phyloP scores from a whole-genome alignment of 1,140 invertebrate species.

The Zaprionus ornatus region DNA sequence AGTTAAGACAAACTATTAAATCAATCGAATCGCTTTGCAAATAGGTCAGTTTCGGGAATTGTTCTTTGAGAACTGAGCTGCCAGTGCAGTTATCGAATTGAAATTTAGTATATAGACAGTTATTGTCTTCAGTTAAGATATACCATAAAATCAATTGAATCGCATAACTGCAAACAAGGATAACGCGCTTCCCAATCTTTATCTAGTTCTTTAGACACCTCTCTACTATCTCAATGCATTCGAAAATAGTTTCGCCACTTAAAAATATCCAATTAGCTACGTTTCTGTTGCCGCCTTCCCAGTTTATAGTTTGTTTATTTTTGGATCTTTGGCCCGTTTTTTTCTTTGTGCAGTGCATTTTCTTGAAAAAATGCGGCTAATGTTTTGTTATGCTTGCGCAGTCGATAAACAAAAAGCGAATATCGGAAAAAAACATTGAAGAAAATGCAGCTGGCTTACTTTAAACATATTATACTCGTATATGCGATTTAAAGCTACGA shows the following conservation, averaged over 20 bases:
- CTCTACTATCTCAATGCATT: constrained; percentile 4
- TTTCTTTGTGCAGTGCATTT: constrained; percentile 39
- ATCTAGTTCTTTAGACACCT: not conserved
- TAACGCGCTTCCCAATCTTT: not conserved
- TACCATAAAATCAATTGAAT: not conserved
- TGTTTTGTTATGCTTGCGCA: constrained; percentile 28
- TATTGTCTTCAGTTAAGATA: not conserved
- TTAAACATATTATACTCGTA: not conserved
- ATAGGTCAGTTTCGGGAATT: not conserved
- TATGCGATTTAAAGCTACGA: not conserved
- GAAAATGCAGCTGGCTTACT: constrained; percentile 9
- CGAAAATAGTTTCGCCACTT: constrained; percentile 20
- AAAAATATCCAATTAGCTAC: constrained; percentile 69
- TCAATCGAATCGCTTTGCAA: not conserved
- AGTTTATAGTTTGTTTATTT: constrained; percentile 59
- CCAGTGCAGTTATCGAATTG: no score
- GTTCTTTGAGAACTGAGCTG: not conserved
- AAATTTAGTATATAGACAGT: not conserved
- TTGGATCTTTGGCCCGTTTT: constrained; percentile 41
- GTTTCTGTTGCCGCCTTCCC: constrained; percentile 27
- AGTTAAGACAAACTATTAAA: not conserved
- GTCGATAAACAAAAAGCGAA: constrained; percentile 10
- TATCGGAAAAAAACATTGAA: constrained; percentile 23
- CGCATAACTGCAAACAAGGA: not conserved
- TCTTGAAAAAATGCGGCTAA: constrained; percentile 43